phyloP scores from a whole-genome alignment of 2,797 vertebrate species.

The Rhinichthys osculus region DNA sequence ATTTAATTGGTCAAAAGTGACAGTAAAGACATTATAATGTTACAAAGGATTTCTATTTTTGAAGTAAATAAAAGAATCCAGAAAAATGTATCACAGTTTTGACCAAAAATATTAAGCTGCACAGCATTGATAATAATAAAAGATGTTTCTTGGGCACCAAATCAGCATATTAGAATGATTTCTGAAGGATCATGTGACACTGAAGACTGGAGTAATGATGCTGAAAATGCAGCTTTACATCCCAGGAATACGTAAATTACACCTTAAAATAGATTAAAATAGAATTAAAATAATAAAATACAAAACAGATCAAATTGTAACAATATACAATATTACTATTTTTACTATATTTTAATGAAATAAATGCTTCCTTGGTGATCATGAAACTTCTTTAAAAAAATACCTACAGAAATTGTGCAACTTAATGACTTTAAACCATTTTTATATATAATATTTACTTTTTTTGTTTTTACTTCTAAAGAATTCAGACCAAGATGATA shows the following conservation, averaged over 20 bases:
- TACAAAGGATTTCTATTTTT: not conserved
- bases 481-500: not conserved
- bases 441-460: no score
- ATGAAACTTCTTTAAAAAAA: not conserved
- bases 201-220: not conserved
- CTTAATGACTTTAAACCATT: not conserved
- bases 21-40: not conserved
- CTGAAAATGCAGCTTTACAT: not conserved
- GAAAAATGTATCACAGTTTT: not conserved
- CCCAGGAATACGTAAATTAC: not conserved
- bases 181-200: not conserved
- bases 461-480: not conserved
- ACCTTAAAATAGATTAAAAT: not conserved
- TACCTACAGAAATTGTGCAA: not conserved
- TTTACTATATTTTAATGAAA: not conserved
- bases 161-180: not conserved
- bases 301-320: not conserved
- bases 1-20: not conserved
- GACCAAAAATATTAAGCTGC: not conserved
- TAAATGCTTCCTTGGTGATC: not conserved
- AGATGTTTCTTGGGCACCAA: not conserved
- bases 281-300: not conserved
- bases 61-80: not conserved
- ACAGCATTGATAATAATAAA: not conserved
- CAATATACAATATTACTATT: not conserved